A percentile compares a stretch with the other conserved stretches of the same genome.
phyloP scores from a whole-genome alignment of 2,888 invertebrate genomes.

The Drosophila acutilabella region DNA sequence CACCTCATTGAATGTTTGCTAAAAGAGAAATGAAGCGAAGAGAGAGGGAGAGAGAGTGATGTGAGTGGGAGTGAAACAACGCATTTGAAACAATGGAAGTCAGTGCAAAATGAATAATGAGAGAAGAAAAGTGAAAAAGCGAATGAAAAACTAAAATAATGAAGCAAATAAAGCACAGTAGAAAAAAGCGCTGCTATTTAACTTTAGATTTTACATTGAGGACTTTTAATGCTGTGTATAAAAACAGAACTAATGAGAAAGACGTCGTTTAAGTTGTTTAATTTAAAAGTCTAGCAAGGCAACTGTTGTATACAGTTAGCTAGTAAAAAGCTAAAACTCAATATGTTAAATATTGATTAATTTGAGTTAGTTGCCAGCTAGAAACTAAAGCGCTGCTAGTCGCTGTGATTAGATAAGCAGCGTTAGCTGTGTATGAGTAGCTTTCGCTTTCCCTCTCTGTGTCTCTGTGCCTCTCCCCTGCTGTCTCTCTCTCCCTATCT shows the following conservation, averaged over 20 bases:
- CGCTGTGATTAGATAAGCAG: neutral
- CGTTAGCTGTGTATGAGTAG: neutral
- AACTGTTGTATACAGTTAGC: too few relatives aligned
- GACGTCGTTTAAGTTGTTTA: too few relatives aligned
- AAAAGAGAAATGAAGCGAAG: constrained; percentile 3
- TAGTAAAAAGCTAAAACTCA: too few relatives aligned
- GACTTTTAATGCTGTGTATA: neutral
- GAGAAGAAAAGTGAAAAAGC: constrained; percentile 22
- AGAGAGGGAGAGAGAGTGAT: neutral
- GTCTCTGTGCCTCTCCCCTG: too few relatives aligned
- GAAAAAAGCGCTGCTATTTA: neutral
- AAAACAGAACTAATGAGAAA: neutral
- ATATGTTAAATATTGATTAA: too few relatives aligned
- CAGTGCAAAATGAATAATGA: constrained; percentile 28
- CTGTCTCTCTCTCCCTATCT: neutral
- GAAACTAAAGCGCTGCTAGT: too few relatives aligned
- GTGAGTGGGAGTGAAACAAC: constrained; percentile 1
- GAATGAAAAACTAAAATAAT: constrained; percentile 13
- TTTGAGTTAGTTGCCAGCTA: too few relatives aligned
- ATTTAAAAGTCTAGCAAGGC: too few relatives aligned
- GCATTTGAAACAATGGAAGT: constrained; percentile 21
- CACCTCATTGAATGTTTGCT: constrained; percentile 4
- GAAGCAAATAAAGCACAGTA: constrained; percentile 3
- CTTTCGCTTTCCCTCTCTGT: neutral
- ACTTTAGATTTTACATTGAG: neutral